Base-by-base conservation (phyloP, 2,113 vertebrate species). In the Cololabis saira region DNA sequence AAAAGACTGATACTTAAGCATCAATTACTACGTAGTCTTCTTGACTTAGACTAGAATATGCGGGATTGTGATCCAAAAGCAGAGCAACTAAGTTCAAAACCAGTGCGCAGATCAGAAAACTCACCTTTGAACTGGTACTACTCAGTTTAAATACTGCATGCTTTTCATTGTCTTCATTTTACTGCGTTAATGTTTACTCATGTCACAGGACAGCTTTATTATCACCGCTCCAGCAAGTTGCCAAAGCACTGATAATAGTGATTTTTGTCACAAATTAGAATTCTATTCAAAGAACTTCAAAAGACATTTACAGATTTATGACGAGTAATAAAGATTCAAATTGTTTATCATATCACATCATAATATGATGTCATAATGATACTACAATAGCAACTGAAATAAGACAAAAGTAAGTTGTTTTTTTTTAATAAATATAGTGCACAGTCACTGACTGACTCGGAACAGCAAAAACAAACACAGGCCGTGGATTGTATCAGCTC, bases 391-490 rank as follows among this genome's bases (percentile, higher is more conserved):
- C 4, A 50, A 67, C 61, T 61, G 24, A 81, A 84, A 74, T 68
- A 74, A 68, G 45, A 47, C n/a, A 47, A 47, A 11, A 9, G 33
- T 7, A 4, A 21, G 68, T 65, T 42, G 43, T 17, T 44, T 43
- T 59, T 59, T 22, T 37, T 19, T 44, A 27, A 4, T 6, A 43
- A 33, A 64, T 61, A 56, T 61, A 56, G 41, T 70, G 52, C 64
- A 71, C 62, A 74, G 18, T 74, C 52, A 51, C 59, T 64, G 37
- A 68, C 74, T 78, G 47, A 45, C 33, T 27, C 24, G 68, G 72
- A 81, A 66, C 64, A 70, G 73, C 60, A 74, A 78, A 86, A 77
- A 85, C 83, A 86, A 90, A 83, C 78, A 86, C 69, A 82, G 74
- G 63, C 79, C 54, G 33, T 62, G 61, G 80, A 67, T 85, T 85